Percentiles rank a stretch among this genome's conserved stretches.
These are phyloP conservation scores for Drosophila bipectinata DNA, from an alignment of 1,140 invertebrate genomes.

Conservation along the genomic window DNA sequence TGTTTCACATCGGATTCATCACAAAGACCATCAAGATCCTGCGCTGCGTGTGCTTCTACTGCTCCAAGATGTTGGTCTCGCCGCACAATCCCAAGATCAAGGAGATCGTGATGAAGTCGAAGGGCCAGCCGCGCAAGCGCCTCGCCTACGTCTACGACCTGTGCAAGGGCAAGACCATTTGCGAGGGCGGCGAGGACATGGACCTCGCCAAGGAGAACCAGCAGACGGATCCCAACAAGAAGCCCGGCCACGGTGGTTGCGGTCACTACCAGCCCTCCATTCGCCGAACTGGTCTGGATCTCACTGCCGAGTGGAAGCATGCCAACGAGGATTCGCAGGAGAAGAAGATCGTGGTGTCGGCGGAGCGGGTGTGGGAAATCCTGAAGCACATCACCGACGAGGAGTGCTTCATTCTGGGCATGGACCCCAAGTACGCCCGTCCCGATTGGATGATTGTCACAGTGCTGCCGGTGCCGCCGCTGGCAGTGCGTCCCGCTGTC, in stretches of 20 bases:
- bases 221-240: conserved; percentile 86
- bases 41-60: conserved; percentile 98
- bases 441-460: conserved; percentile 99
- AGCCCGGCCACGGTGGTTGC: conserved; percentile 96
- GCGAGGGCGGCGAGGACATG: conserved; percentile 99
- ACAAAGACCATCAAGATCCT: conserved; percentile 98
- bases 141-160: conserved; percentile 98
- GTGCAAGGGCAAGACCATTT: conserved; percentile 99
- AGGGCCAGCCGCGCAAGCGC: conserved; percentile 97
- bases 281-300: conserved; percentile 93
- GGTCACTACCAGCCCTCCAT: conserved; percentile 98
- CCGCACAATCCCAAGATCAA: conserved; percentile 98
- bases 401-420: conserved; percentile 97
- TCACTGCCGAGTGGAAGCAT: conserved; percentile 99
- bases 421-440: conserved; percentile 97
- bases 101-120: conserved; percentile 98
- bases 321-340: conserved; percentile 99
- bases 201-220: conserved; percentile 92
- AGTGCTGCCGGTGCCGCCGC: conserved; percentile 97
- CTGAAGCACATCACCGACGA: conserved; percentile 99
- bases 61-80: conserved; percentile 97
- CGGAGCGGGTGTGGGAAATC: conserved; percentile 98
- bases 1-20: conserved; percentile 99
- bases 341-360: conserved; percentile 95
- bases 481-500: conserved; percentile 97